Evolutionary conservation across 2,113 vertebrate genomes (phyloP), one percentile per base, ranked within the genome.

Genomic region (Melanotaenia duboulayi): DNA sequence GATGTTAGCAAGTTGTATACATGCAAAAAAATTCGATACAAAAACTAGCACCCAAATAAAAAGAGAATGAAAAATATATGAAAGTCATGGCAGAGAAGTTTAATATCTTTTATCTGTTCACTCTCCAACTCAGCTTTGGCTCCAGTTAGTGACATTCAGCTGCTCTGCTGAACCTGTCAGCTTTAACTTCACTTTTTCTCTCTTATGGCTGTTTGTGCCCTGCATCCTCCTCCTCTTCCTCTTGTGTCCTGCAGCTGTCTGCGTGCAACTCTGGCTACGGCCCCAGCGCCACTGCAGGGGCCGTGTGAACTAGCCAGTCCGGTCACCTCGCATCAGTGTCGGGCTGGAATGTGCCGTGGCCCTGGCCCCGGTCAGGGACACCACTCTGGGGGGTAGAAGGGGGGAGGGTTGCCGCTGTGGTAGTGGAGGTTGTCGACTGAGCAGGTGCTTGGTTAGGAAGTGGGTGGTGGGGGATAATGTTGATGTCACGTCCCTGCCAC

Each of bases 311-410:
- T 76, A 76, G 73, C 82, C 87, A 52, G 81, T 82, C 69, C 83
- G 91, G 92, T 93, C 93, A 91, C 85, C 87, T 90, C 91, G 90
- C 92, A 93, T 94, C 91, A 94, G 83, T 77, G 90, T 91, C 86
- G 89, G 83, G 64, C 80, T 74, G 91, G 89, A 93, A 94, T 93
- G 90, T 49, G 64, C 77, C 52, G 25, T 82, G 81, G 85, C 89
- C 88, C 71, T 17, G 66, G 86, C 82, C 72, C 44, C 24, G 61
- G 77, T 67, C 54, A 22, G 68, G 76, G 78, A 91, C 85, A 87
- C 83, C 85, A 87, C 89, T 86, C 81, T 61, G 81, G 82, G n/a
- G 85, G 87, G 80, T n/a, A 75, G 72, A 24, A 22, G 46, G 37
- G 0, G 9, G 51, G 28, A 17, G 44, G 32, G 50, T 37, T 40